phyloP scores from a whole-genome alignment of 2,113 vertebrate genomes.

The Eulemur macaco region DNA sequence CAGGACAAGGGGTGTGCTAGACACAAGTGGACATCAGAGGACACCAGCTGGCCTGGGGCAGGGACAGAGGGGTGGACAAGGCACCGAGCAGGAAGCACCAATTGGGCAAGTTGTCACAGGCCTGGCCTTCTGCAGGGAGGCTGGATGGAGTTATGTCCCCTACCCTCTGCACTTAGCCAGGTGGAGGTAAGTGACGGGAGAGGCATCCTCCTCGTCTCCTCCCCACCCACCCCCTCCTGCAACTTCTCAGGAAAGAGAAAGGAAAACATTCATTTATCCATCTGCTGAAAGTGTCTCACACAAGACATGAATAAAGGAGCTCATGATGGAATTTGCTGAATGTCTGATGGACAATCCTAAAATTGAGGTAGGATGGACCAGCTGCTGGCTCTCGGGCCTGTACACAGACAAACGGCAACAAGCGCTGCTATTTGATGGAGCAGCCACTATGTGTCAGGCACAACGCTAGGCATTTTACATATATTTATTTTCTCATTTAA shows the following conservation, averaged over 20 bases:
- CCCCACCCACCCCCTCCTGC: not conserved
- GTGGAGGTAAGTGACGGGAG: not conserved
- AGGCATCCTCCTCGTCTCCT: not conserved
- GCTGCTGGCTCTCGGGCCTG: not conserved
- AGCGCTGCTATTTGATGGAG: not conserved
- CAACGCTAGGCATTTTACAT: not conserved
- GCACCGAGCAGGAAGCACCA: not conserved
- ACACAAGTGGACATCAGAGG: not conserved
- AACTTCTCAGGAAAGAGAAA: not conserved
- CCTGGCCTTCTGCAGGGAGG: not conserved
- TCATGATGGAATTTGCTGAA: not conserved
- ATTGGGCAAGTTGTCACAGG: not conserved
- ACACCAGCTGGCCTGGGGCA: not conserved
- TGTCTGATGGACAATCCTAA: not conserved
- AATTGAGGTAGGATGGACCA: not conserved
- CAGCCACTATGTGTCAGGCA: too few relatives aligned
- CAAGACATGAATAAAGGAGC: not conserved
- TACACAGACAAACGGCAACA: not conserved
- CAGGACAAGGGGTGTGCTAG: not conserved
- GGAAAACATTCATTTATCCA: not conserved
- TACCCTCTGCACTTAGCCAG: not conserved
- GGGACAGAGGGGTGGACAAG: not conserved
- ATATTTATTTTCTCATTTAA: not conserved
- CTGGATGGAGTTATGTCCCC: not conserved
- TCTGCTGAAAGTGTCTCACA: not conserved